phyloP scores from a whole-genome alignment of 2,797 vertebrate genomes.

The Cyclura pinguis region DNA sequence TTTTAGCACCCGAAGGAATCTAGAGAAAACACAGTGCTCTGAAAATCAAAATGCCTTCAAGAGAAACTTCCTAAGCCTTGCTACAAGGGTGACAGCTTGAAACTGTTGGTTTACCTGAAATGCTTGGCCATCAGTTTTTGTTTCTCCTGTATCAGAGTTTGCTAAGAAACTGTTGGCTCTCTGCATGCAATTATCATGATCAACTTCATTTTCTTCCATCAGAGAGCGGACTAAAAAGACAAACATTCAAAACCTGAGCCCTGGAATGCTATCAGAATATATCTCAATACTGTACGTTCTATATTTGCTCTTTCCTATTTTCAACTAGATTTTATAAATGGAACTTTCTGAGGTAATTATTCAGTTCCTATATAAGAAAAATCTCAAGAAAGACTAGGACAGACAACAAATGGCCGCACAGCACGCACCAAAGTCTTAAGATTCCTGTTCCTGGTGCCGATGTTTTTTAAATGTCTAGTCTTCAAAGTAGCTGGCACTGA shows the following conservation, averaged over 20 bases:
- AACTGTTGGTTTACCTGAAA: conserved; percentile 67
- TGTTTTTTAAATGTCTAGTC: no score
- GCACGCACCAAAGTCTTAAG: no score
- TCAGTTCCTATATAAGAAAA: conserved; percentile 39
- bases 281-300: not conserved
- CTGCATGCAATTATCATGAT: conserved; percentile 63
- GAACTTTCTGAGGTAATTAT: not conserved
- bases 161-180: conserved; percentile 60
- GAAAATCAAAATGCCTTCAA: no score
- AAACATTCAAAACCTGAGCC: conserved; percentile 50
- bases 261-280: not conserved
- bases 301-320: not conserved
- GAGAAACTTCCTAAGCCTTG: no score
- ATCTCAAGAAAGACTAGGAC: not conserved
- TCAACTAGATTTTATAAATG: not conserved
- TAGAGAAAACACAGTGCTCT: no score
- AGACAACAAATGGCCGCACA: no score
- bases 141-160: conserved; percentile 54
- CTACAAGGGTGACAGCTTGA: no score
- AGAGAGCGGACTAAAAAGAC: conserved; percentile 72
- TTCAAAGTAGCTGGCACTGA: no score
- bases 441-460: no score
- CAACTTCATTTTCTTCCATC: conserved; percentile 75
- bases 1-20: no score
- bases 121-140: conserved; percentile 50